Base-by-base conservation (phyloP, 2,113 vertebrate species). In the Urocolius indicus region DNA sequence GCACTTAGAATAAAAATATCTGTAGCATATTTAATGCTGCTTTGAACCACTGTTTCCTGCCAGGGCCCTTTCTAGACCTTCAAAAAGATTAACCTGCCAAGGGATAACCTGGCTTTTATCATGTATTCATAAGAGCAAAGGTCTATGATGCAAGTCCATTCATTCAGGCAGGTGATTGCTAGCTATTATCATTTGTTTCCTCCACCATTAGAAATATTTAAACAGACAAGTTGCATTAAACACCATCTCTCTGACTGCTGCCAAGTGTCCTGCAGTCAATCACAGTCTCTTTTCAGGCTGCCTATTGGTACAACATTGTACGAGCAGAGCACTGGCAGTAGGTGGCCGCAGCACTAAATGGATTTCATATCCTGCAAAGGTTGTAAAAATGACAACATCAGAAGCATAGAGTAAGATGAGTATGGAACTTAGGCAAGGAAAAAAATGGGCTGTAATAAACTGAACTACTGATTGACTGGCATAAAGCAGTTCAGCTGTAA, bases 1-100 rank as follows among this genome's bases (percentile, higher is more conserved):
- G 16, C 58, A 65, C 92, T 96, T 91, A 54, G 84, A 96, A 84
- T 57, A 63, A 86, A 63, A 94, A 82, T 41, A 30, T 29, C 58
- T 66, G 83, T 73, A 55, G 68, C 54, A 66, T 51, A 65, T 6
- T 62, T 80, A 86, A 73, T 63, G 84, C 58, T 80, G 20, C 49
- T 82, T 79, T 78, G 41, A 82, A 65, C n/a, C 55, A 17, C 55
- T 46, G 5, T 52, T 71, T 90, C 32, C n/a, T 87, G 52, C 6
- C 63, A 67, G 79, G 52, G 20, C 54, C 26, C 36, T 32, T 93
- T 71, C 73, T 43, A 90, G 78, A 92, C 41, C 75, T 66, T 5
- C 16, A n/a, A 77, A 63, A 76, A 61, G 43, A 82, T 18, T 20
- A 72, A 88, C 55, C 84, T 85, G 61, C 72, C 58, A 83, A 94